phyloP scores from a whole-genome alignment of 2,888 invertebrate genomes.

The Drosophila formosana region DNA sequence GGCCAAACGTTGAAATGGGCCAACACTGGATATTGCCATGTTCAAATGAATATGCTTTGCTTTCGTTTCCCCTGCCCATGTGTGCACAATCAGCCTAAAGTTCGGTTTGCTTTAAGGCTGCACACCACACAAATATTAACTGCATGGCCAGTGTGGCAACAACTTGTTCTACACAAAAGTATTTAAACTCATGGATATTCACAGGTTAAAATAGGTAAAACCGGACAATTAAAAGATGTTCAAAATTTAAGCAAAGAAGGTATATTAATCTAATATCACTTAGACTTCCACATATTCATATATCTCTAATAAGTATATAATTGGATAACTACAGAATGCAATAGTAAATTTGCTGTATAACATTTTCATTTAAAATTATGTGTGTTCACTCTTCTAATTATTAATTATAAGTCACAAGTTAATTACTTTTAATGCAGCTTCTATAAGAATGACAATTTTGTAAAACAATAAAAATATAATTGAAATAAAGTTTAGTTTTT shows the following conservation, averaged over 20 bases:
- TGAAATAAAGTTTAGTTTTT: no score
- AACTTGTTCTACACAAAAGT: not conserved
- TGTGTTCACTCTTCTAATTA: no score
- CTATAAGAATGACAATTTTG: no score
- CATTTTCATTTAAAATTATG: no score
- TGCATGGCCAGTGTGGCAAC: not conserved
- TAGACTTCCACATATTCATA: no score
- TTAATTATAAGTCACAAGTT: no score
- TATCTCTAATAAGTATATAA: no score
- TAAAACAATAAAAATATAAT: no score
- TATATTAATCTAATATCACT: no score
- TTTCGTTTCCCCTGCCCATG: constrained; percentile 1
- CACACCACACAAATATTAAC: not conserved
- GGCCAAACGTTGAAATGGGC: constrained; percentile 37
- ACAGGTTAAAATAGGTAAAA: not conserved
- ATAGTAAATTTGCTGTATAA: no score
- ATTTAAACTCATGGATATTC: not conserved
- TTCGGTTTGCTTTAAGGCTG: constrained; percentile 2
- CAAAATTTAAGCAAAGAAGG: not conserved
- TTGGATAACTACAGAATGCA: no score
- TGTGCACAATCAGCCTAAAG: constrained; percentile 3
- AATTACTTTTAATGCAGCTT: no score
- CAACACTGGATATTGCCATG: constrained; percentile 26
- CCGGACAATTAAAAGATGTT: not conserved
- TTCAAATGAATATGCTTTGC: constrained; percentile 24